These are phyloP conservation scores for Pseudopleuronectes americanus DNA, from an alignment of 2,797 vertebrate species.

Conservation along the genomic window DNA sequence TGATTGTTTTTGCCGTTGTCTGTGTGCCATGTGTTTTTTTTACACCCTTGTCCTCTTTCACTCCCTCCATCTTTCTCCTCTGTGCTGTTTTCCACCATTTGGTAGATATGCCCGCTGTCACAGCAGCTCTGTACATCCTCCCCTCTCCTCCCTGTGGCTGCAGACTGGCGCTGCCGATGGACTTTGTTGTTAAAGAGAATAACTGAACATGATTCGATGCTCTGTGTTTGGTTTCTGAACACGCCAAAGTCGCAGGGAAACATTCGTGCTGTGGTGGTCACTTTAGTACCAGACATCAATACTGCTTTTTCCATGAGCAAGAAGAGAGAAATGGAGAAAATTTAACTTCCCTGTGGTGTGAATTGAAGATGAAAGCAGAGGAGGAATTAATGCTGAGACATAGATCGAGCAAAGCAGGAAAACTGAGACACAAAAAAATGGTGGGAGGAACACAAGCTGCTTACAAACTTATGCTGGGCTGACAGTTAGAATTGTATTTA, in stretches of 20 bases:
- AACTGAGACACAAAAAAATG: constrained; percentile 9
- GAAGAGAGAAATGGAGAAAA: constrained; percentile 14
- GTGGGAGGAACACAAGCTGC: constrained; percentile 21
- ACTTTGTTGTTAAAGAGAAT: constrained; percentile 65
- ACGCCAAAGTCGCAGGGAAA: constrained; percentile 51
- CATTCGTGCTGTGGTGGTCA: constrained; percentile 67
- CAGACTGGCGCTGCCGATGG: constrained; percentile 61
- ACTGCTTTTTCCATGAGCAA: constrained; percentile 12
- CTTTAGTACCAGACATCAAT: constrained; percentile 31
- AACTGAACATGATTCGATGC: constrained; percentile 79
- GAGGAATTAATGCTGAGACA: constrained; percentile 19
- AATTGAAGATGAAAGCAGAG: constrained; percentile 27
- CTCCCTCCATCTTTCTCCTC: constrained; percentile 29
- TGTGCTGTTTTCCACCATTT: constrained; percentile 55
- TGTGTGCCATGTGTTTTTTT: constrained; percentile 32
- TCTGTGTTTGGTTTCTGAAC: constrained; percentile 75
- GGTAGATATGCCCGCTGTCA: constrained; percentile 53
- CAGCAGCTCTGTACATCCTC: constrained; percentile 29
- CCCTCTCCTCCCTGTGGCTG: constrained; percentile 22
- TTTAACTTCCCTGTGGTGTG: constrained; percentile 1
- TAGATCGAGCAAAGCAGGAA: neutral
- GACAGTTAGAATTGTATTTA: constrained; percentile 27
- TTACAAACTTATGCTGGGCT: neutral
- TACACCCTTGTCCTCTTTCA: constrained; percentile 28
- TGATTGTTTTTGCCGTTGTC: constrained; percentile 58